These are phyloP conservation scores for Orthosia incerta DNA, from an alignment of 2,888 invertebrate genomes.

Conservation along the genomic window DNA sequence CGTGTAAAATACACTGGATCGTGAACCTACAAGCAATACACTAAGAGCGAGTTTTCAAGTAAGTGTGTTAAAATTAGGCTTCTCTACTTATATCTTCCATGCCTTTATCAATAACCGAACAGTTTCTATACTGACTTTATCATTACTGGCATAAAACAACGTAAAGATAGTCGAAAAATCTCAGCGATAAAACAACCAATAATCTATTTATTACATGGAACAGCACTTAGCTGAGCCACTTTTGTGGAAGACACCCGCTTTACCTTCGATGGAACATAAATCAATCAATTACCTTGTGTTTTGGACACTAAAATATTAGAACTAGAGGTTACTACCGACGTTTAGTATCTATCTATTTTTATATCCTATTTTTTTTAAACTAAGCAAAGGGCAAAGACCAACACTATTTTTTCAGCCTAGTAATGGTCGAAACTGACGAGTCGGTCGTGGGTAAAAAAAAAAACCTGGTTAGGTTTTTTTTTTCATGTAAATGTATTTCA, in stretches of 20 bases:
- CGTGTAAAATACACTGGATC: not conserved
- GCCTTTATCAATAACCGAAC: not conserved
- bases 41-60: not conserved
- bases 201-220: conserved; percentile 54
- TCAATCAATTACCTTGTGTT: conserved; percentile 58
- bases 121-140: conserved; percentile 2
- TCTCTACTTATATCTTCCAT: not conserved
- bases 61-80: not conserved
- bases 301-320: conserved; percentile 60
- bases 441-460: too few species aligned
- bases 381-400: too few species aligned
- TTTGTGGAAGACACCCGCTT: conserved; percentile 36
- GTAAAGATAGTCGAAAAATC: conserved; percentile 35
- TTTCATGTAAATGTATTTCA: too few species aligned
- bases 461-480: too few species aligned
- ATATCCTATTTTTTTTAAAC: too few species aligned
- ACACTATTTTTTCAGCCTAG: too few species aligned
- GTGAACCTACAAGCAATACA: not conserved
- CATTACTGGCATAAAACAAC: conserved; percentile 27
- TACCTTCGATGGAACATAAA: conserved; percentile 54
- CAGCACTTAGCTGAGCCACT: conserved; percentile 54
- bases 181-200: conserved; percentile 33
- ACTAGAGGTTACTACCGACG: conserved; percentile 9
- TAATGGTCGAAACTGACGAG: too few species aligned
- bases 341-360: not conserved